Percentiles rank a stretch among this genome's conserved stretches.
phyloP scores from a whole-genome alignment of 2,797 vertebrate species.

The Paguma larvata region DNA sequence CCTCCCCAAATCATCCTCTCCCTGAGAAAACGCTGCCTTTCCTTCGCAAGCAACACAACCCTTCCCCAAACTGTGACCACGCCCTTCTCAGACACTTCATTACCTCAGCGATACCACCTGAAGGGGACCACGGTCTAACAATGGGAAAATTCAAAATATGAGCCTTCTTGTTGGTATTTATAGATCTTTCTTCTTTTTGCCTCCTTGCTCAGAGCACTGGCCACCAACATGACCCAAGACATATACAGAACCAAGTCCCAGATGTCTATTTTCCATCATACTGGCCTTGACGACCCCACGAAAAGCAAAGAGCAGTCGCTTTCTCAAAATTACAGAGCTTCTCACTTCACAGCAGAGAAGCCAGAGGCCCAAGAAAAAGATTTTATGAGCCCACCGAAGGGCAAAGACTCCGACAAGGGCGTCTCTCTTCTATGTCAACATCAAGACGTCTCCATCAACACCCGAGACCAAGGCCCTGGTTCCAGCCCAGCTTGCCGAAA shows the following conservation, averaged over 20 bases:
- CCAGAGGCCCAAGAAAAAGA: not conserved
- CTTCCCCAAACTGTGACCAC: rapidly evolving
- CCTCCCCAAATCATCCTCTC: not conserved
- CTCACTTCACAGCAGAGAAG: not conserved
- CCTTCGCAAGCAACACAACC: not conserved
- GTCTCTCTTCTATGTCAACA: not conserved
- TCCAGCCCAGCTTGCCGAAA: not conserved
- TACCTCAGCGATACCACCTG: not conserved
- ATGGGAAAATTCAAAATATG: not conserved
- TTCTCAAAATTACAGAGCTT: not conserved
- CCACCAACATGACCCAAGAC: not conserved
- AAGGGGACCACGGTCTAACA: not conserved
- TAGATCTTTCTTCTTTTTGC: not conserved
- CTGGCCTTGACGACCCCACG: not conserved
- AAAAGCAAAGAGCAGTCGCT: not conserved
- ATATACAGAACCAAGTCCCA: not conserved
- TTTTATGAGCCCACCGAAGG: not conserved
- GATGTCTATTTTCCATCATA: not conserved
- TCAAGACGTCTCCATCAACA: not conserved
- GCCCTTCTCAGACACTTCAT: not conserved
- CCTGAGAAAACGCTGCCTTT: not conserved
- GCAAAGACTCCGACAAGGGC: not conserved
- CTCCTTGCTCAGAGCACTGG: conserved; percentile 5
- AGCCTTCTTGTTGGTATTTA: not conserved
- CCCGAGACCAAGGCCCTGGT: not conserved